Conservation (phyloP, 2,888 invertebrate genomes). For the Andrena haemorrhoa region DNA sequence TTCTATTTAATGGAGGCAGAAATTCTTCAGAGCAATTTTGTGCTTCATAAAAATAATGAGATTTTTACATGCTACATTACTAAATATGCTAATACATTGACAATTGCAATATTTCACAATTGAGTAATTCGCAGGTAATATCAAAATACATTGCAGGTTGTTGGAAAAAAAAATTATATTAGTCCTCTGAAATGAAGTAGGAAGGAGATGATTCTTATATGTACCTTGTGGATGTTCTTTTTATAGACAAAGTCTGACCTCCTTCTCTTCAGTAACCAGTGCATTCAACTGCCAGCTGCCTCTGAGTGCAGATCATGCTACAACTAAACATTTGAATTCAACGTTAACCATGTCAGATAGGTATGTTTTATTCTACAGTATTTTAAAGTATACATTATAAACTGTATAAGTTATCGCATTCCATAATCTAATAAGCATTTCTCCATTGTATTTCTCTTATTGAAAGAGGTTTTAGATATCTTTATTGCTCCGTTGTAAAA, state of each 20-base stretch:
- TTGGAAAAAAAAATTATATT: conserved; percentile 61
- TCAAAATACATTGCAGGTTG: conserved; percentile 1
- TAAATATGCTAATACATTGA: background rate
- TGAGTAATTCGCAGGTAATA: background rate
- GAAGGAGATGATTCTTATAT: conserved; percentile 63
- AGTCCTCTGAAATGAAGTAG: conserved; percentile 65
- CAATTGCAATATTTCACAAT: conserved; percentile 3
- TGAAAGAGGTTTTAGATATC: background rate
- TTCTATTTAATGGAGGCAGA: background rate
- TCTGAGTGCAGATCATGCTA: conserved; percentile 71
- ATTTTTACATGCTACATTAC: background rate
- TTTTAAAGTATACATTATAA: background rate
- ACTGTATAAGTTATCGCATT: conserved; percentile 8
- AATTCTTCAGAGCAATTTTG: background rate
- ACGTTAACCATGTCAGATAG: conserved; percentile 76
- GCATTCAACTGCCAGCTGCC: conserved; percentile 74
- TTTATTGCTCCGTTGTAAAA: conserved; percentile 1
- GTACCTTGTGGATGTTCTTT: conserved; percentile 81
- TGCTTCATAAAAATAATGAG: background rate
- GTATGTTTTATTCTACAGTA: conserved; percentile 62
- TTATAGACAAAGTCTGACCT: conserved; percentile 83
- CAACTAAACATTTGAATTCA: conserved; percentile 50
- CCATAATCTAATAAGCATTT: background rate
- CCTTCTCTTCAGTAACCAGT: conserved; percentile 74
- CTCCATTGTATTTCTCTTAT: background rate